phyloP scores from a whole-genome alignment of 2,113 vertebrate genomes.

The Fregata magnificens region DNA sequence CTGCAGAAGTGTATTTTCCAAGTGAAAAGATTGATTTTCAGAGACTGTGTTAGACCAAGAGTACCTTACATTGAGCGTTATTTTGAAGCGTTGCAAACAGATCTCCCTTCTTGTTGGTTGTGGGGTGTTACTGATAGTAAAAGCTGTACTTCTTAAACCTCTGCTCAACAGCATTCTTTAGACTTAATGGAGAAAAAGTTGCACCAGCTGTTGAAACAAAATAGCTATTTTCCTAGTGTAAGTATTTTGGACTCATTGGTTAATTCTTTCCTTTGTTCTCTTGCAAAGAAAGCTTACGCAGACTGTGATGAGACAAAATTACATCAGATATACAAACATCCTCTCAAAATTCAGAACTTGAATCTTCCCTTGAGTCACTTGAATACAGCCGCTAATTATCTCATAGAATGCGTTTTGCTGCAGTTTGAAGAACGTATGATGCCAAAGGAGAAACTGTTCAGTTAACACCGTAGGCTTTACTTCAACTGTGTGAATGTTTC shows the following conservation, averaged over 20 bases:
- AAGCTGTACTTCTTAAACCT: background rate
- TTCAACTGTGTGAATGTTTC: background rate
- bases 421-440: background rate
- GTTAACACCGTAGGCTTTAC: background rate
- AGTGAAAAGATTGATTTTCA: background rate
- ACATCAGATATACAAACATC: background rate
- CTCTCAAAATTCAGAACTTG: background rate
- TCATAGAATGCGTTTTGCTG: background rate
- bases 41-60: background rate
- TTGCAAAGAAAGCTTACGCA: background rate
- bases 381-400: conserved; percentile 20
- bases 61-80: background rate
- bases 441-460: background rate
- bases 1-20: background rate
- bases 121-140: background rate
- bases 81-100: background rate
- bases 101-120: background rate
- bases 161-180: background rate
- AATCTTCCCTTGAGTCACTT: background rate
- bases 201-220: background rate
- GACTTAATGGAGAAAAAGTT: background rate
- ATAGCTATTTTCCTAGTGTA: background rate
- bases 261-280: background rate
- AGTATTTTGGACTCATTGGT: background rate
- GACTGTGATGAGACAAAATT: background rate